Base-by-base conservation (phyloP, 2,888 invertebrate species). In the Meloe dianella region DNA sequence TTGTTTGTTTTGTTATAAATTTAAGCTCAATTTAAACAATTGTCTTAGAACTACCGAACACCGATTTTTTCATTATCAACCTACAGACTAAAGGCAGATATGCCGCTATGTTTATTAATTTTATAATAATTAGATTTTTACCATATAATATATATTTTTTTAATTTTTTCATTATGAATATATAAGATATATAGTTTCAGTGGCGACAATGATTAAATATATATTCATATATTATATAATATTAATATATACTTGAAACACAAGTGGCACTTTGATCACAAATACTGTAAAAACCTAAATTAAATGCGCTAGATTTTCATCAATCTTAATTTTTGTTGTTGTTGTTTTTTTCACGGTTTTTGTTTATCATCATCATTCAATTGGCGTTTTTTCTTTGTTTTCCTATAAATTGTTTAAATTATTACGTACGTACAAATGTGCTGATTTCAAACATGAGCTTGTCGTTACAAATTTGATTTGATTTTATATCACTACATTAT, bases 211-310 rank as follows among this genome's bases (percentile, higher is more conserved):
- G 80, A 81, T 80, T 81, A 81, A 77, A 78, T 82, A 76, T 71
- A 63, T 32, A 32, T 32, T 6, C 7, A 51, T 41, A 41, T 41
- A 41, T n/a, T 17, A 41, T 41, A 35, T 35, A 35, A 35, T 35
- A 51, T 51, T 51, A 51, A 22, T 51, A 80, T 81, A 81, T 84
- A 85, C 84, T 89, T 89, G 88, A 89, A 89, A 89, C 89, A 89
- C 89, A 89, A 89, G 90, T 90, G 90, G 90, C 90, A 90, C 90
- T 89, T 89, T 88, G 88, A 89, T 90, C 90, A 90, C 90, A 90
- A 90, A 89, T 89, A 89, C 89, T 89, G 89, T 88, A 88, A 89
- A 76, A 78, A 86, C 88, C 88, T 89, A 88, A 88, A 80, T 80
- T 78, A 81, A 81, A 81, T 81, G 81, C 47, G 47, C 80, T 81